phyloP scores from a whole-genome alignment of 1,140 invertebrate species.

The Pseudomyrmex gracilis region DNA sequence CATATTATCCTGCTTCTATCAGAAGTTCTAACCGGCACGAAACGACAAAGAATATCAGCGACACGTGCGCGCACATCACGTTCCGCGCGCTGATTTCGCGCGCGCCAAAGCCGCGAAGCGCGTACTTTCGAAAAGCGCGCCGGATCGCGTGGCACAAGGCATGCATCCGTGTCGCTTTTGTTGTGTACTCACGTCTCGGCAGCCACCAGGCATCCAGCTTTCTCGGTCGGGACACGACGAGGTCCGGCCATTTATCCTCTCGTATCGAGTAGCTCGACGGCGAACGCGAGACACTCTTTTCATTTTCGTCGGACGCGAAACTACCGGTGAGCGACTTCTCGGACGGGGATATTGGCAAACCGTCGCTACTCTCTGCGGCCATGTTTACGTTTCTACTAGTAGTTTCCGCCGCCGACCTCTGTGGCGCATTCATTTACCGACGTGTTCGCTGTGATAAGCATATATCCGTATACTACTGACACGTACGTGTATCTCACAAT shows the following conservation, averaged over 20 bases:
- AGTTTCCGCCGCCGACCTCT: constrained; percentile 60
- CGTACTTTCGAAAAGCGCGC: constrained; percentile 62
- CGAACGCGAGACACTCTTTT: constrained; percentile 85
- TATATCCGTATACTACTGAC: not conserved
- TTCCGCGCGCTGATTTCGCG: too few relatives aligned
- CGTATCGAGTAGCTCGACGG: constrained; percentile 85
- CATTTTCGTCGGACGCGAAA: constrained; percentile 82
- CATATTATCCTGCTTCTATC: too few relatives aligned
- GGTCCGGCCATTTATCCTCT: constrained; percentile 86
- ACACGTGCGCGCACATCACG: not conserved
- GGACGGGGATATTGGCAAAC: constrained; percentile 86
- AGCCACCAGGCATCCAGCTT: constrained; percentile 84
- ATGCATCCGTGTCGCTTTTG: constrained; percentile 45
- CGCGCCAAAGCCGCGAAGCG: constrained; percentile 6
- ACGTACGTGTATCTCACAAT: not conserved
- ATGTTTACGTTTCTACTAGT: constrained; percentile 80
- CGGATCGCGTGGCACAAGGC: constrained; percentile 6
- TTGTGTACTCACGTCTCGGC: constrained; percentile 83
- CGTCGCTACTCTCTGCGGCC: constrained; percentile 85
- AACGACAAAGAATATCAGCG: not conserved
- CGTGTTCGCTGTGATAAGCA: not conserved
- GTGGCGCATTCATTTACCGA: constrained; percentile 46
- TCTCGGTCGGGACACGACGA: constrained; percentile 85
- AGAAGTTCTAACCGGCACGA: too few relatives aligned
- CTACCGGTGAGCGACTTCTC: constrained; percentile 83